Conservation (phyloP, 2,113 vertebrate species). For the Recurvirostra avosetta region DNA sequence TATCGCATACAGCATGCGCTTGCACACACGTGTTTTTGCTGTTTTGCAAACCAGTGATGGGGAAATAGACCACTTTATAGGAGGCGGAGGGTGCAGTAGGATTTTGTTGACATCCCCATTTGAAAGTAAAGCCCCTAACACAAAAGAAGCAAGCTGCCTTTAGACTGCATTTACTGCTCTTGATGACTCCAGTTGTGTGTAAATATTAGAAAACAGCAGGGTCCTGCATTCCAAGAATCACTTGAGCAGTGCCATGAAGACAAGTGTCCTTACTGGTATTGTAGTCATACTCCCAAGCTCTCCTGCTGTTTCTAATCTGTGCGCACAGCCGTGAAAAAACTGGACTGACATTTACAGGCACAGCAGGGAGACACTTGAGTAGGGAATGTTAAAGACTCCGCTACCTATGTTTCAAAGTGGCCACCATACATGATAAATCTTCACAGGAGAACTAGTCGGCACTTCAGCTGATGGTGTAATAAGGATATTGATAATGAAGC, state of each 20-base stretch:
- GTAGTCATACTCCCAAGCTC: slow-evolving; percentile 86
- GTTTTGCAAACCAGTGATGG: not conserved
- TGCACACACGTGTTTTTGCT: not conserved
- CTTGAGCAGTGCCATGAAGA: slow-evolving; percentile 88
- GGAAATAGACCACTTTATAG: not conserved
- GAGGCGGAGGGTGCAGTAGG: not conserved
- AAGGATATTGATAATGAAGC: slow-evolving; percentile 73
- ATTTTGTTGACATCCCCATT: slow-evolving; percentile 61
- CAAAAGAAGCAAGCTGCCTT: slow-evolving; percentile 74
- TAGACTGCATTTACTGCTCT: slow-evolving; percentile 80
- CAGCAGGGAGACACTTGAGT: slow-evolving; percentile 92
- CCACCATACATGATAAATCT: slow-evolving; percentile 84
- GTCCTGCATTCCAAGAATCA: slow-evolving; percentile 89
- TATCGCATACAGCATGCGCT: not conserved
- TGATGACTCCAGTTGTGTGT: slow-evolving; percentile 95
- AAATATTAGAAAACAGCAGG: slow-evolving; percentile 99
- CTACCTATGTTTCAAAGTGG: slow-evolving; percentile 90
- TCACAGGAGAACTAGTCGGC: slow-evolving; percentile 67
- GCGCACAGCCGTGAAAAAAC: slow-evolving; percentile 94
- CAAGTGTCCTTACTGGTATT: slow-evolving; percentile 91
- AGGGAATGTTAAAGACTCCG: slow-evolving; percentile 91
- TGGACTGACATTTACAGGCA: slow-evolving; percentile 98
- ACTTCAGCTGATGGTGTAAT: slow-evolving; percentile 67
- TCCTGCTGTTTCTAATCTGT: slow-evolving; percentile 99
- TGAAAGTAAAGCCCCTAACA: slow-evolving; percentile 71